Base-by-base conservation (phyloP, 2,113 vertebrate species). In the Gasterosteus aculeatus region DNA sequence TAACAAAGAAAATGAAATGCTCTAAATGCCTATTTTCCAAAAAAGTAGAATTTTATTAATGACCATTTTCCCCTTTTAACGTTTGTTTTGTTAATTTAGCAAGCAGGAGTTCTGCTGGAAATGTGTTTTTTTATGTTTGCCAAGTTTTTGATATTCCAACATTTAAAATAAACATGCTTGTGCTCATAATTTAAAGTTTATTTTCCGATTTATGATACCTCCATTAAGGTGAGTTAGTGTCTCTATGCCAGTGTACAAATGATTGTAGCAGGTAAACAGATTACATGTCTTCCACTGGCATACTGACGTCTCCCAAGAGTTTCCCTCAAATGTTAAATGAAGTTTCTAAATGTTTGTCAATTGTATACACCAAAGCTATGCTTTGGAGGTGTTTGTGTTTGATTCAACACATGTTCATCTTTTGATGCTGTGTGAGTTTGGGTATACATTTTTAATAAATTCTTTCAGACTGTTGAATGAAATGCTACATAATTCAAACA, bases 361-460 rank as follows among this genome's bases (percentile, higher is more conserved):
- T 73, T 22, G 76, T 59, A 75, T 72, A 72, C 81, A 87, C 73
- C 72, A 75, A 47, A 83, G 75, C 63, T 77, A 75, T 86, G 78
- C 83, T 93, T 89, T 91, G 77, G 62, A 84, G 66, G 82, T 72
- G 81, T 88, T 80, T 85, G 80, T 84, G 65, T 78, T 78, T 86
- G 46, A 72, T 75, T 56, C 15, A 69, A 71, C 49, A 67, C 82
- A 68, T 91, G 94, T 93, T 94, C 84, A 93, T 92, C 88, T 93
- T 67, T 94, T 93, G 91, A 95, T 92, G 94, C 95, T 94, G 94
- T 95, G 92, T 93, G 93, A 91, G 88, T 93, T 94, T 95, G 93
- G 95, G 92, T 95, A 87, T 94, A 94, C 94, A 95, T 98, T 97
- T 98, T 93, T 97, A 98, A 97, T 98, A 97, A 98, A 97, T 94